phyloP scores from a whole-genome alignment of 2,113 vertebrate genomes.

The Phaethornis superciliosus region DNA sequence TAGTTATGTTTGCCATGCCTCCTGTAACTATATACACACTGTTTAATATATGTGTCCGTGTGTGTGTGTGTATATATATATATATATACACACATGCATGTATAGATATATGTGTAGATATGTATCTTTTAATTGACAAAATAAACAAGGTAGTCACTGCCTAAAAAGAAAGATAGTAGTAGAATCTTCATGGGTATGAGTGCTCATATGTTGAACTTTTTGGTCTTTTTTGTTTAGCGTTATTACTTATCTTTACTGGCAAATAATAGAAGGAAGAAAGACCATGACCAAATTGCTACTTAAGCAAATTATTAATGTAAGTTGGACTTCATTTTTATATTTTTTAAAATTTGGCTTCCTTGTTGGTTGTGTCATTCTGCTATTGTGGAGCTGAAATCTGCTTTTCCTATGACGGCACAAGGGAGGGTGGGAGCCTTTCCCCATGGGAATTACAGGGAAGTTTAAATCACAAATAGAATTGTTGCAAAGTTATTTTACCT shows the following conservation, averaged over 20 bases:
- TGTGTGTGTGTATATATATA: neutral
- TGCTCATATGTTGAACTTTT: neutral
- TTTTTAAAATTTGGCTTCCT: neutral
- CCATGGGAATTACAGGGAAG: neutral
- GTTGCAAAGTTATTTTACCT: neutral
- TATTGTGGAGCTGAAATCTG: neutral
- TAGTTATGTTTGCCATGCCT: neutral
- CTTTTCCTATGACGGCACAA: neutral
- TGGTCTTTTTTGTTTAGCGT: constrained; percentile 72
- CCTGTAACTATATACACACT: neutral
- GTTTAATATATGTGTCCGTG: fast-evolving
- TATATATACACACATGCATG: too few species aligned
- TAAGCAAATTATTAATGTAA: constrained; percentile 89
- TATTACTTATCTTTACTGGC: constrained; percentile 86
- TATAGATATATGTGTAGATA: neutral
- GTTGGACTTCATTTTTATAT: constrained; percentile 41
- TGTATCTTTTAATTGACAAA: neutral
- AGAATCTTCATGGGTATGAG: neutral
- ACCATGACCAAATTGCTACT: constrained; percentile 75
- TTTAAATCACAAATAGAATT: neutral
- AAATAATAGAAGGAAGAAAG: constrained; percentile 87
- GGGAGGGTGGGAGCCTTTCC: neutral
- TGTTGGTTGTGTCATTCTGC: neutral
- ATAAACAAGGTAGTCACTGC: neutral
- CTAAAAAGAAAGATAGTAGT: too few species aligned